Conservation (phyloP, 2,888 invertebrate genomes). For the Cylloceria caligata region DNA sequence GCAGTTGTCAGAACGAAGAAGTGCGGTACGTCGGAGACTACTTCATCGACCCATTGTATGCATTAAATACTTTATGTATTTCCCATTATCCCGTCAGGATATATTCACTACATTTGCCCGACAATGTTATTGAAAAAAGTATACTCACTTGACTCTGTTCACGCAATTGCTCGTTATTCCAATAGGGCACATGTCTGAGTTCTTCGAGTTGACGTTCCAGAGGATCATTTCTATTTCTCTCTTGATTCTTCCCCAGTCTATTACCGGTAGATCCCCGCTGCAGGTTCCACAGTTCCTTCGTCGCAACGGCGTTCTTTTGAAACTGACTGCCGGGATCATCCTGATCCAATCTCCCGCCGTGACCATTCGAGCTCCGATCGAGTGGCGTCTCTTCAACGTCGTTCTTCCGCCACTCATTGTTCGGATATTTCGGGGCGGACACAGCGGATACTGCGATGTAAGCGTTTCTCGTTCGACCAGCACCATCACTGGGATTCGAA, state of each 20-base stretch:
- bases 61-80: no score
- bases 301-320: conserved; percentile 70
- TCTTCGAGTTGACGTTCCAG: conserved; percentile 80
- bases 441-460: conserved; percentile 82
- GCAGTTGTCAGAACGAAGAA: no score
- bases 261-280: conserved; percentile 62
- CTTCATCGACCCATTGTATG: no score
- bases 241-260: conserved; percentile 52
- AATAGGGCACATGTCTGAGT: conserved; percentile 70
- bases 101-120: background rate
- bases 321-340: conserved; percentile 76
- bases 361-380: conserved; percentile 58
- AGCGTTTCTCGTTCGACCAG: conserved; percentile 76
- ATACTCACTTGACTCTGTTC: conserved; percentile 64
- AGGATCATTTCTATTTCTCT: conserved; percentile 72
- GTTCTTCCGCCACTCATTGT: conserved; percentile 80
- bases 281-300: conserved; percentile 75
- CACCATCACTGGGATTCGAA: conserved; percentile 69
- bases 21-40: no score
- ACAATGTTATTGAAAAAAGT: background rate
- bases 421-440: conserved; percentile 76
- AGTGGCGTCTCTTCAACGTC: conserved; percentile 76
- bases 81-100: background rate
- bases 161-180: conserved; percentile 53
- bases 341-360: conserved; percentile 62